Evolutionary conservation across 2,888 invertebrate genomes (phyloP), one percentile per base, ranked within the genome.

Genomic region (Luperina testacea): DNA sequence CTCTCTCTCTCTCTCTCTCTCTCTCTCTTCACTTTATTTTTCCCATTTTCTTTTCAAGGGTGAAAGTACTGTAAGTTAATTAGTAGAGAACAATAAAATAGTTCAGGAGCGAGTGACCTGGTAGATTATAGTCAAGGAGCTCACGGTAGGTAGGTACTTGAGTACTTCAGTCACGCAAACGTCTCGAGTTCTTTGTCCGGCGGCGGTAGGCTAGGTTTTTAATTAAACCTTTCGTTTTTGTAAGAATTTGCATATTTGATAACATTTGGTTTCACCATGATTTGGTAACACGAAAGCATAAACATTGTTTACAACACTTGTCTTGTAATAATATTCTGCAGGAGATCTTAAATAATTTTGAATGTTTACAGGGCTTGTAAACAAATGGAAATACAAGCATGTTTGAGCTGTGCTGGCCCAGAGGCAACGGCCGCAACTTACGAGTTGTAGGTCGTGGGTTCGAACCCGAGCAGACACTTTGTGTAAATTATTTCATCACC

Each of bases 111-210:
- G 59, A 86, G 78, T 84, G 74, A 82, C 84, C 76, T 24, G 51
- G 51, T 70, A 42, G 68, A 27, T n/a, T 68, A 67, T 72, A 69
- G 53, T 48, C 63, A 38, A 70, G n/a, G 51, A 72, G 65, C 69
- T 71, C 11, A n/a, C 17, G 11, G 17, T n/a, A n/a, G 17, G 59
- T 78, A 57, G 48, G n/a, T 68, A 38, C 61, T 71, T 65, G 38
- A 63, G 72, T 77, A 53, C 53, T 64, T 6, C 4, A 75, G 87
- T 84, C 85, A 85, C 85, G 85, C 87, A 63, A 87, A 57, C 75
- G 72, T 71, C 80, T 86, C 68, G 71, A 73, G 76, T 75, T 77
- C 77, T 83, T 77, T 77, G 80, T 87, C 48, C 61, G 72, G 42
- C 61, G 45, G 42, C 38, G 27, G 59, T 27, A 15, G 24, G 72